Conservation (phyloP, 35 echinoderm and acorn worm genomes). For the Chiridota heheva region DNA sequence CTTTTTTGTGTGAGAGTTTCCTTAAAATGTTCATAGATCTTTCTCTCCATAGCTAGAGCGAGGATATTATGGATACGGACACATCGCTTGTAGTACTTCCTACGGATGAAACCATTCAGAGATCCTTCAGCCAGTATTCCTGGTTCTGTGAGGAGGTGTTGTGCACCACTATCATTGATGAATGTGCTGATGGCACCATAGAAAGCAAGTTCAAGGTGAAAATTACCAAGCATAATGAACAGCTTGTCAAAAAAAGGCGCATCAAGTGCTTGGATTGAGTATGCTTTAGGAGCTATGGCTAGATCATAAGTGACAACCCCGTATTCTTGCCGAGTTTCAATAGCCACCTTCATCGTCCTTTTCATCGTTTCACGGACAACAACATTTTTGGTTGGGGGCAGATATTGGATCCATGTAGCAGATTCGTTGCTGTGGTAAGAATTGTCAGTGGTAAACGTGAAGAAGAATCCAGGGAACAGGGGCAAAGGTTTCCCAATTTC, state of each 20-base stretch:
- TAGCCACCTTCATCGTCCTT: no score
- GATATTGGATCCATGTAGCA: no score
- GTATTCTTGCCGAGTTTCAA: no score
- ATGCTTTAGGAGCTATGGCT: conserved; percentile 21
- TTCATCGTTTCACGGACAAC: no score
- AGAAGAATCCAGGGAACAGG: conserved; percentile 37
- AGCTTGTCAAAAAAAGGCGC: conserved; percentile 33
- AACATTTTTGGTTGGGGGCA: no score
- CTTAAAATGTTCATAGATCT: no score
- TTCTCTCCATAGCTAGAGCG: neutral
- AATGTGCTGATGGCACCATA: conserved; percentile 15
- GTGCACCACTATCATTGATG: neutral
- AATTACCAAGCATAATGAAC: conserved; percentile 32
- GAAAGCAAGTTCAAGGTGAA: conserved; percentile 36
- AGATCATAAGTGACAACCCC: conserved; percentile 27
- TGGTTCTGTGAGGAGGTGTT: neutral
- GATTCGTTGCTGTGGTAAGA: no score
- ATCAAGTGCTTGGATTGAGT: conserved; percentile 30
- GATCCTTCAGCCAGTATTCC: neutral
- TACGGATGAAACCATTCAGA: neutral
- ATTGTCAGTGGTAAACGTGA: neutral
- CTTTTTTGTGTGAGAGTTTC: no score
- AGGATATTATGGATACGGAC: neutral
- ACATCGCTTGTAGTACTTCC: neutral
- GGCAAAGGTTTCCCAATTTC: conserved; percentile 29